Percentiles rank a stretch among this genome's conserved stretches.
These are phyloP conservation scores for Poecile atricapillus DNA, from an alignment of 2,113 vertebrate genomes.

Conservation along the genomic window DNA sequence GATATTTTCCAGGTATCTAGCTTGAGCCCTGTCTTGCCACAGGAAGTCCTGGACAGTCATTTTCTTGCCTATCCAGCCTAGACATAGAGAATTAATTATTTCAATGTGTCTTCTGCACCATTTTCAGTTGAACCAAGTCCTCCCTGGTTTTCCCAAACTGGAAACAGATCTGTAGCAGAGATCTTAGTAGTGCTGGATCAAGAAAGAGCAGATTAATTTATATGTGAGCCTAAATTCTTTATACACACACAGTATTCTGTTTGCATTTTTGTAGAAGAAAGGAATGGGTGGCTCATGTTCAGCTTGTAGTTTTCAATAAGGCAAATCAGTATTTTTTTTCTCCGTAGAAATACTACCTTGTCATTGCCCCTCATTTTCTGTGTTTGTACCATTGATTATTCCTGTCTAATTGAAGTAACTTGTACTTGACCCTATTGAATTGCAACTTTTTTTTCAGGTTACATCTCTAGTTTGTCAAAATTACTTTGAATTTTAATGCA, in stretches of 20 bases:
- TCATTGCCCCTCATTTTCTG: not conserved
- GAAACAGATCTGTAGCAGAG: not conserved
- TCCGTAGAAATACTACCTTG: not conserved
- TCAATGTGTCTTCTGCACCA: rapidly evolving
- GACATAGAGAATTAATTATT: not conserved
- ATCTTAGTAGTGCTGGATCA: not conserved
- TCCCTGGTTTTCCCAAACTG: not conserved
- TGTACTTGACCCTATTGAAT: conserved; percentile 22
- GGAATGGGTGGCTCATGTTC: not conserved
- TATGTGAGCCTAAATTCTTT: not conserved
- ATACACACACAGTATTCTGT: not conserved
- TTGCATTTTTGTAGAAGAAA: not conserved
- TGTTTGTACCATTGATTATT: conserved; percentile 12
- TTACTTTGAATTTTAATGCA: conserved; percentile 14
- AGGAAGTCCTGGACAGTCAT: not conserved
- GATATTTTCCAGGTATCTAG: not conserved
- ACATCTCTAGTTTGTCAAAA: not conserved
- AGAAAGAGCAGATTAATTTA: not conserved
- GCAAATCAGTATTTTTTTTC: not conserved
- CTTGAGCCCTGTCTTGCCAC: not conserved
- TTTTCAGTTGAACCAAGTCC: not conserved
- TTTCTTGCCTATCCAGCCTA: not conserved
- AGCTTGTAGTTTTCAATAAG: not conserved
- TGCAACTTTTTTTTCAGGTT: not conserved
- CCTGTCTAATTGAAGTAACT: not conserved